Evolutionary conservation across 1,140 invertebrate species (phyloP), one percentile per base, ranked within the genome.

Genomic region (Bombus pascuorum): DNA sequence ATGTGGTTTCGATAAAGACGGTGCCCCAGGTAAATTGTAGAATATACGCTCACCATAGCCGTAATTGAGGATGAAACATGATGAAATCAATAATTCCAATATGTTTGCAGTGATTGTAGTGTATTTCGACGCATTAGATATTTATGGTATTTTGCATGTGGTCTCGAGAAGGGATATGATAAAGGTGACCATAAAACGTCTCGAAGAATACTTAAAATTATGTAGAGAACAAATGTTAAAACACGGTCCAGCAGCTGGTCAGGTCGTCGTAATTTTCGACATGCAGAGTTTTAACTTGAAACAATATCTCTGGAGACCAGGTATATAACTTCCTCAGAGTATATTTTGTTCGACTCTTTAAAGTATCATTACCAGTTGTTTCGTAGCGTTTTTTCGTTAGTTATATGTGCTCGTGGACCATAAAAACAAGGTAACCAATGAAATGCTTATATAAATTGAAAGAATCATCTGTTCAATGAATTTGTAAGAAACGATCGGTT

Each of bases 221-320:
- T 97, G 96, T 4, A 95, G 95, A 47, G 95, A 96, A 73, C 96
- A 97, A 91, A 95, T 95, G 10, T 91, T 96, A 68, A 96, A 95
- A 62, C 95, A 96, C 86, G 97, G 97, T 15, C 95, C 95, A 34
- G 96, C 96, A 28, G 95, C 96, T 53, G 94, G 95, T 15, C 93
- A 98, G 95, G 93, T 98, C 5, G 96, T 96, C 0, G 97, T 98
- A 6, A 96, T 99, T 86, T 98, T 98, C 91, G 98, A 99, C 92
- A 97, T 99, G 96, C 97, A 98, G 59, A 97, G 96, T 71, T 98
- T 98, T 92, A 97, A 97, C 93, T 96, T 98, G 79, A 96, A 96
- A 77, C 97, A 98, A 92, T 97, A 98, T 90, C 96, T 97, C 71
- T 98, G 98, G 98, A 96, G 97, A 93, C 98, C 98, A 90, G 97